Evolutionary conservation across 2,888 invertebrate genomes (phyloP).

Genomic region (Lottia scabra): DNA sequence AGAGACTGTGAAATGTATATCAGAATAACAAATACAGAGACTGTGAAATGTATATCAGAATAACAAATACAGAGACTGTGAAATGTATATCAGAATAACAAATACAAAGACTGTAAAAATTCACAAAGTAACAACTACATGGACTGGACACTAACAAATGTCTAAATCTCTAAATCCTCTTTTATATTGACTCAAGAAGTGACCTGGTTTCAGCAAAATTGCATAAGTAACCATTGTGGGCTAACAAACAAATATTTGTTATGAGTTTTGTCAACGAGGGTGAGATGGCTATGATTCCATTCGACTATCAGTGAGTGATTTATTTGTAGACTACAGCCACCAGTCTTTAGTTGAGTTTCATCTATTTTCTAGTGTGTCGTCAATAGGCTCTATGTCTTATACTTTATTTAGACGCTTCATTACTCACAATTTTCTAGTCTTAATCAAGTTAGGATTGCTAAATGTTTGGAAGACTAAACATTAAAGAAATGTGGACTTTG

Average conservation of each 20-base stretch:
- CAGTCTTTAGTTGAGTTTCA: not conserved
- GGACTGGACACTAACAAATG: not conserved
- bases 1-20: too few relatives aligned
- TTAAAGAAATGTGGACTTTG: too few relatives aligned
- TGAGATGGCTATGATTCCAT: not conserved
- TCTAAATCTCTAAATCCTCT: not conserved
- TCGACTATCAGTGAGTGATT: not conserved
- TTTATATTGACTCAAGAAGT: not conserved
- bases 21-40: too few relatives aligned
- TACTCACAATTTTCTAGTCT: not conserved
- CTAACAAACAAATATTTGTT: conserved; percentile 1
- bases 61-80: too few relatives aligned
- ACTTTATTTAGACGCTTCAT: not conserved
- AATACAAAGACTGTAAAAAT: not conserved
- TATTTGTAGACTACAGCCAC: not conserved
- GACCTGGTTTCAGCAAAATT: not conserved
- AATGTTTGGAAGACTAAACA: too few relatives aligned
- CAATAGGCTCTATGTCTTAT: not conserved
- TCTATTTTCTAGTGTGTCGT: not conserved
- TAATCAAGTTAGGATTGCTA: too few relatives aligned
- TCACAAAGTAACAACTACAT: not conserved
- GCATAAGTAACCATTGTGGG: not conserved
- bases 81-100: not conserved
- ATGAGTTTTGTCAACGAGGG: not conserved
- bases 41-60: too few relatives aligned